A percentile compares a stretch with the other conserved stretches of the same genome.
These are phyloP conservation scores for Tridacna gigas DNA, from an alignment of 2,888 invertebrate species.

Conservation along the genomic window DNA sequence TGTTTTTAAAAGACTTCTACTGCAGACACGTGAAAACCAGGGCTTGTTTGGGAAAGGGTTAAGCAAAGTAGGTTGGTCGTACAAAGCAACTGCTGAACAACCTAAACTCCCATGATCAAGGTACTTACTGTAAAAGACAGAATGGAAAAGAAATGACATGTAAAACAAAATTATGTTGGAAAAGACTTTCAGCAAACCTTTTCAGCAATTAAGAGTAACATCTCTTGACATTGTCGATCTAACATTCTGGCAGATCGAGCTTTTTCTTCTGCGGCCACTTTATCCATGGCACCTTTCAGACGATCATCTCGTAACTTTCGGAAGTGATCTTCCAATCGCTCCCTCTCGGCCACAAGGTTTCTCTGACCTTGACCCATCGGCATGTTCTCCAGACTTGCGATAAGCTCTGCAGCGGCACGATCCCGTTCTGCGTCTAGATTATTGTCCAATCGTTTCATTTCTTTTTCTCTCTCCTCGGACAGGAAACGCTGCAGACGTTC, in stretches of 20 bases:
- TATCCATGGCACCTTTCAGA: constrained; percentile 75
- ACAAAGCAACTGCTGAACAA: too few relatives aligned
- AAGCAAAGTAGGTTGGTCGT: too few relatives aligned
- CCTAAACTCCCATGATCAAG: too few relatives aligned
- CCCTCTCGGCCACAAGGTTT: constrained; percentile 74
- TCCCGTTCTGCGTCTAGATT: constrained; percentile 76
- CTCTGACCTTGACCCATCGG: constrained; percentile 66
- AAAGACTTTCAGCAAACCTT: constrained; percentile 66
- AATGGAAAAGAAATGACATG: too few relatives aligned
- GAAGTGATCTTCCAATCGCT: constrained; percentile 81
- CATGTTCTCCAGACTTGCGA: constrained; percentile 75
- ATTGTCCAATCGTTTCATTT: constrained; percentile 77
- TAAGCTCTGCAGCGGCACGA: constrained; percentile 76
- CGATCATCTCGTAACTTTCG: constrained; percentile 75
- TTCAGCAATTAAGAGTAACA: constrained; percentile 82
- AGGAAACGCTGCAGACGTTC: constrained; percentile 90
- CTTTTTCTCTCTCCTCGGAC: constrained; percentile 79
- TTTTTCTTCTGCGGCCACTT: constrained; percentile 82
- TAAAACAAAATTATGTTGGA: not conserved
- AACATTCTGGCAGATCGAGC: constrained; percentile 82
- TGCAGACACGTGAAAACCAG: too few relatives aligned
- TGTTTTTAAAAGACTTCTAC: too few relatives aligned
- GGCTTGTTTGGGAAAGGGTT: too few relatives aligned
- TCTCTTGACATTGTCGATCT: constrained; percentile 82
- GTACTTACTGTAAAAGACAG: too few relatives aligned